Conservation (phyloP, 1,140 invertebrate species). For the Apis cerana region DNA sequence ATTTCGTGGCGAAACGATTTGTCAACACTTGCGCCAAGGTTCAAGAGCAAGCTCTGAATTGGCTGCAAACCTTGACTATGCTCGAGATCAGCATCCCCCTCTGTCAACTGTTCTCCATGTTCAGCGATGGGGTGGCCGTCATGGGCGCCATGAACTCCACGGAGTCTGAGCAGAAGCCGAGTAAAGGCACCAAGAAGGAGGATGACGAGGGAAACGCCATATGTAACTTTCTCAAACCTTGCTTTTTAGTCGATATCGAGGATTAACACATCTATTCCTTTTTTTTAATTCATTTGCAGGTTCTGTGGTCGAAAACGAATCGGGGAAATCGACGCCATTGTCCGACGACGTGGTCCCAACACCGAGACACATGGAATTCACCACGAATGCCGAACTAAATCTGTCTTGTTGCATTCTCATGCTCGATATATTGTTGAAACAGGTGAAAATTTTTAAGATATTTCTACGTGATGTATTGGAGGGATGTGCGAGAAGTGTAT, state of each 20-base stretch:
- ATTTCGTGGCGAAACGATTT: conserved; percentile 95
- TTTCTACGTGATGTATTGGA: too few relatives aligned
- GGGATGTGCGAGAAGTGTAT: too few relatives aligned
- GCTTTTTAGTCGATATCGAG: too few relatives aligned
- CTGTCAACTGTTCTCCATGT: conserved; percentile 92
- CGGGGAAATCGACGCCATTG: conserved; percentile 86
- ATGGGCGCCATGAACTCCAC: conserved; percentile 83
- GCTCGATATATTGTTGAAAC: conserved; percentile 97
- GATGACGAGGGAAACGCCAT: conserved; percentile 78
- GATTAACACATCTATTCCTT: too few relatives aligned
- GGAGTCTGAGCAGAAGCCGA: conserved; percentile 79
- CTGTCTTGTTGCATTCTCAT: conserved; percentile 97
- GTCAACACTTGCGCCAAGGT: conserved; percentile 91
- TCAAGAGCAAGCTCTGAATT: conserved; percentile 96
- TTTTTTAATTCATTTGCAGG: conserved; percentile 70
- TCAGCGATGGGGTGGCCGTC: conserved; percentile 89
- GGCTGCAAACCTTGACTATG: conserved; percentile 96
- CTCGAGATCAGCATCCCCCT: conserved; percentile 95
- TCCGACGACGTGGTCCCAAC: conserved; percentile 87
- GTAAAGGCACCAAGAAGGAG: conserved; percentile 75
- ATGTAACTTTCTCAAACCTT: conserved; percentile 78
- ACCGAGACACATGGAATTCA: conserved; percentile 83
- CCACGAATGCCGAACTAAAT: conserved; percentile 87
- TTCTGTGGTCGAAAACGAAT: conserved; percentile 86
- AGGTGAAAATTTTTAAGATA: conserved; percentile 82